phyloP scores from a whole-genome alignment of 2,113 vertebrate genomes.

The Podarcis cretensis region DNA sequence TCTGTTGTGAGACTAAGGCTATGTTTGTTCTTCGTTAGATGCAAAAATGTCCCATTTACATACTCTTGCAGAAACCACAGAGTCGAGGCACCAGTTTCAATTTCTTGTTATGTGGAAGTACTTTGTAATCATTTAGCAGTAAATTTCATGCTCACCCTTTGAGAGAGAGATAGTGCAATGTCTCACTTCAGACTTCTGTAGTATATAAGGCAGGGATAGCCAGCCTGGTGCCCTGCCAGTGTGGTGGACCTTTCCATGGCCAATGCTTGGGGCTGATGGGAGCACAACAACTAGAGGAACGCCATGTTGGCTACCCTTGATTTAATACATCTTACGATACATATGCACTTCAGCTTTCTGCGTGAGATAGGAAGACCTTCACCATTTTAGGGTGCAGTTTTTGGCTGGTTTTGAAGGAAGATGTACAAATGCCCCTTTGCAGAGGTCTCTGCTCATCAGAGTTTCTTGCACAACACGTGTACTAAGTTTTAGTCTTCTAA shows the following conservation, averaged over 20 bases:
- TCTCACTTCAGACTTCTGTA: not conserved
- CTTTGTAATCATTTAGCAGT: not conserved
- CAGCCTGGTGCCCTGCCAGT: too few relatives aligned
- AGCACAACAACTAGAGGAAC: too few relatives aligned
- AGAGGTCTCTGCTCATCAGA: not conserved
- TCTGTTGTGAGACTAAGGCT: too few relatives aligned
- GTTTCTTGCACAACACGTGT: not conserved
- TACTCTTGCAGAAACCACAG: not conserved
- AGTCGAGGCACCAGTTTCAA: not conserved
- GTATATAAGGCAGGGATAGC: not conserved
- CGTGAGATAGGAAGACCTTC: not conserved
- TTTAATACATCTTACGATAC: not conserved
- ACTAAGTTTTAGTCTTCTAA: not conserved
- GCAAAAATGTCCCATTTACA: not conserved
- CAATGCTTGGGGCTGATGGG: too few relatives aligned
- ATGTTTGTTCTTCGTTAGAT: not conserved
- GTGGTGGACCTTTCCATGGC: too few relatives aligned
- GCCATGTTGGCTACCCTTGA: too few relatives aligned
- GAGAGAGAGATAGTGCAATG: not conserved
- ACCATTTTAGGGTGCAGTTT: not conserved
- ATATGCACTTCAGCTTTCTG: not conserved
- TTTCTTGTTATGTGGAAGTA: not conserved
- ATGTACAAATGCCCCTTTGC: not conserved
- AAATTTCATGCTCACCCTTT: not conserved
- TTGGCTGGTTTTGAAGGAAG: not conserved